These are phyloP conservation scores for Chlorodrepanis virens DNA, from an alignment of 2,113 vertebrate genomes.

Conservation along the genomic window DNA sequence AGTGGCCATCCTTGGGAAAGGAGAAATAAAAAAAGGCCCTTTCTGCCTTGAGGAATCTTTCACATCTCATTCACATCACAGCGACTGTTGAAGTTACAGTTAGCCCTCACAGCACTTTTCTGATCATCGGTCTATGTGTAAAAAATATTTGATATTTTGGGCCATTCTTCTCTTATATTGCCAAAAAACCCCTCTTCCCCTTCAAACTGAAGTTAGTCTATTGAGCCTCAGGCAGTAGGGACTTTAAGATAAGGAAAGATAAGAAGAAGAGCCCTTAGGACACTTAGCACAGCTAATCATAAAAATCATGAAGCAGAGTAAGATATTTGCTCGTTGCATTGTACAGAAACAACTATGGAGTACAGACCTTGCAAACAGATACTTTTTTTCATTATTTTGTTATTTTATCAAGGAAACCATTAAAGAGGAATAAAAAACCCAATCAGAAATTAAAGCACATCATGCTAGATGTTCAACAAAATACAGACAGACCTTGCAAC, in stretches of 20 bases:
- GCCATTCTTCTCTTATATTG: background rate
- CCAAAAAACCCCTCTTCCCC: background rate
- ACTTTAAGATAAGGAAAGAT: background rate
- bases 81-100: background rate
- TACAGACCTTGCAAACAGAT: background rate
- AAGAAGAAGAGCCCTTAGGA: background rate
- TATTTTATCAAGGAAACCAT: background rate
- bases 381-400: background rate
- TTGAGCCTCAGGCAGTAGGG: background rate
- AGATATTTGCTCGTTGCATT: background rate
- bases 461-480: fast-evolving
- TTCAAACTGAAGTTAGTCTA: background rate
- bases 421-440: background rate
- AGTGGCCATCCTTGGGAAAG: conserved; percentile 6
- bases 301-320: background rate
- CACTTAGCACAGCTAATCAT: background rate
- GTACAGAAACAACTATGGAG: background rate
- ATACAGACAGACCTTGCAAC: background rate
- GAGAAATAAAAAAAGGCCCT: background rate
- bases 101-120: background rate
- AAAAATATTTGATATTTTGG: background rate
- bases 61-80: background rate
- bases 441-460: background rate
- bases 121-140: background rate
- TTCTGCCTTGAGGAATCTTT: conserved; percentile 25